phyloP scores from a whole-genome alignment of 2,888 invertebrate species.

The Leptarthrus brevirostris region DNA sequence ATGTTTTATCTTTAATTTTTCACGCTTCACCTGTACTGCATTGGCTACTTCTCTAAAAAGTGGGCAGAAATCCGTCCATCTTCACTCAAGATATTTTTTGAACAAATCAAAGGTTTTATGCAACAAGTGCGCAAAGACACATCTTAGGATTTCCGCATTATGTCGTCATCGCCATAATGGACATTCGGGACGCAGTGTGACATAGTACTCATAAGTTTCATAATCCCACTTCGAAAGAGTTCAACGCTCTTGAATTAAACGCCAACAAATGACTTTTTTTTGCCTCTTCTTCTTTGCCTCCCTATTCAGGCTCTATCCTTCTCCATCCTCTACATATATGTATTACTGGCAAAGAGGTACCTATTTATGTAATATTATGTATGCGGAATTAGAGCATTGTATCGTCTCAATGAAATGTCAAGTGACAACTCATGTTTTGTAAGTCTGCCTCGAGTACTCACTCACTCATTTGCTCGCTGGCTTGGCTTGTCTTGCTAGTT shows the following conservation, averaged over 20 bases:
- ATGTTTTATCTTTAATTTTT: too few relatives aligned
- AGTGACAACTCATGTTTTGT: background rate
- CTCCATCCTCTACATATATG: too few relatives aligned
- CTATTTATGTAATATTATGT: conserved; percentile 18
- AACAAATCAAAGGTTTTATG: conserved; percentile 9
- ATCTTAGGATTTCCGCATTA: background rate
- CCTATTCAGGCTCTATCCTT: background rate
- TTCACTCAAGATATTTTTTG: too few relatives aligned
- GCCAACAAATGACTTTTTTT: conserved; percentile 34
- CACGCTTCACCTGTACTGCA: too few relatives aligned
- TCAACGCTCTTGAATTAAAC: conserved; percentile 37
- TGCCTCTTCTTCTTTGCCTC: background rate
- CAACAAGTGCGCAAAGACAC: conserved; percentile 10
- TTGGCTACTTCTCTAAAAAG: too few relatives aligned
- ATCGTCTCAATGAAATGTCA: conserved; percentile 37
- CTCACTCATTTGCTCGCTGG: background rate
- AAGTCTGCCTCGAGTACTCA: background rate
- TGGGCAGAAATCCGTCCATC: too few relatives aligned
- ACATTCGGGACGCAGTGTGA: background rate
- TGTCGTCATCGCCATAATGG: conserved; percentile 2
- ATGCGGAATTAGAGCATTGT: conserved; percentile 35
- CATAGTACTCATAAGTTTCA: conserved; percentile 11
- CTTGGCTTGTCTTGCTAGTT: background rate
- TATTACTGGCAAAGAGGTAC: background rate
- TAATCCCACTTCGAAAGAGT: conserved; percentile 19